Evolutionary conservation across 2,113 vertebrate species (phyloP), one percentile per base, ranked within the genome.

Genomic region (Microtus richardsoni): DNA sequence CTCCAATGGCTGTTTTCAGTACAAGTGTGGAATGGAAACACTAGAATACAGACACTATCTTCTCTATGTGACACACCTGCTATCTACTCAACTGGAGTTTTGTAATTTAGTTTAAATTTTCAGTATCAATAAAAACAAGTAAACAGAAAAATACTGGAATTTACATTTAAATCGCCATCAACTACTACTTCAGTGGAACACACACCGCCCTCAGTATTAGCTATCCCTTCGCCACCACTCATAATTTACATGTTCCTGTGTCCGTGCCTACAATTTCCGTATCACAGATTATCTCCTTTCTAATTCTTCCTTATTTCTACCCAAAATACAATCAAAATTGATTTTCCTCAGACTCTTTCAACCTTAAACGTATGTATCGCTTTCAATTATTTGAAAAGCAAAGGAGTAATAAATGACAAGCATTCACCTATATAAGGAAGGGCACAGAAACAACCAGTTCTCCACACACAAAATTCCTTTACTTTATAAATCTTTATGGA

Each of bases 361-460:
- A 74, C 17, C 22, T 44, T 79, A 80, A 4, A 26, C 22, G 75
- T 30, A 19, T 10, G 52, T 44, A 82, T 75, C n/a, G 64, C 33
- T 95, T 90, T 39, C 70, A 84, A 66, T 84, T 78, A 92, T 74
- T 54, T 78, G 49, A 78, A 92, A 89, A 90, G 14, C 60, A 54
- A 64, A 78, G 30, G 36, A 75, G 22, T 83, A 77, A 44, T 68
- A 62, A 85, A 77, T 41, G 58, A 79, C 19, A 75, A 75, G 12
- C 70, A 82, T 41, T 82, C 41, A 89, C 10, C 52, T 39, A 70
- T 17, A 62, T 8, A 75, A 44, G 41, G 12, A 24, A 92, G 66
- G 30, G 36, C 22, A 77, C 30, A 90, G 30, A 16, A 88, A 79
- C 58, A 92, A 85, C 22, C 36, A 96, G 66, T 13, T 11, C n/a